Evolutionary conservation across 92 coral and sea anemone genomes (phyloP), one percentile per base, ranked within the genome.

Genomic region (Zoanthus gigantus): DNA sequence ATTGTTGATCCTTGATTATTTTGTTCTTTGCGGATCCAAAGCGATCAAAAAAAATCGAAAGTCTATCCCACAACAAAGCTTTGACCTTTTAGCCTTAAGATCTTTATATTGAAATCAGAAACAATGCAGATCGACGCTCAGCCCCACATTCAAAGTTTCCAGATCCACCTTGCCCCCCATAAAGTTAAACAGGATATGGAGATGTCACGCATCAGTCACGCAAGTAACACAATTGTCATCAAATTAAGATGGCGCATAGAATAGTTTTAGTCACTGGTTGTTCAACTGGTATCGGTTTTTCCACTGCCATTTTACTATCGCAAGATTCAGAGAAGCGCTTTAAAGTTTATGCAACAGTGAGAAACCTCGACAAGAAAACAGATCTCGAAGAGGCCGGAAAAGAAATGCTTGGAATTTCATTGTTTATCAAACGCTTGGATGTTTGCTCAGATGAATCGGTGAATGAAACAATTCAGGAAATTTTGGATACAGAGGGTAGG

Each of bases 281-380:
- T 84, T 97, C 99, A 29, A 90, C 92, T 52, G 99, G 99, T 18
- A 94, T 97, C 37, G 99, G 99, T 45, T 83, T 95, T 54, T 79
- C 94, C 84, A 80, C 95, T 13, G 97, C 99, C 72, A 48, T 95
- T 34, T 86, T 97, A 82, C 93, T 97, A 37, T 95, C 99, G 18
- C 93, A 92, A 76, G 96, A 93, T 78, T 86, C 82, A 57, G 92
- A 90, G n/a, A 95, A 92, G 85, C 96, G 98, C 66, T 97, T 89
- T 45, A 97, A 95, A 92, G 99, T 97, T 16, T 97, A 95, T 86
- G 99, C 99, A 18, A 90, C 95, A 50, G 88, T 97, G 94, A 80
- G 98, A 90, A 95, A 93, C 82, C 92, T 95, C 48, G 92, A 78
- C 52, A 97, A 97, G 89, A 90, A 90, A 78, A 93, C 44, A 1